These are phyloP conservation scores for Sebastes reedi DNA, from an alignment of 2,797 vertebrate species.

Conservation along the genomic window DNA sequence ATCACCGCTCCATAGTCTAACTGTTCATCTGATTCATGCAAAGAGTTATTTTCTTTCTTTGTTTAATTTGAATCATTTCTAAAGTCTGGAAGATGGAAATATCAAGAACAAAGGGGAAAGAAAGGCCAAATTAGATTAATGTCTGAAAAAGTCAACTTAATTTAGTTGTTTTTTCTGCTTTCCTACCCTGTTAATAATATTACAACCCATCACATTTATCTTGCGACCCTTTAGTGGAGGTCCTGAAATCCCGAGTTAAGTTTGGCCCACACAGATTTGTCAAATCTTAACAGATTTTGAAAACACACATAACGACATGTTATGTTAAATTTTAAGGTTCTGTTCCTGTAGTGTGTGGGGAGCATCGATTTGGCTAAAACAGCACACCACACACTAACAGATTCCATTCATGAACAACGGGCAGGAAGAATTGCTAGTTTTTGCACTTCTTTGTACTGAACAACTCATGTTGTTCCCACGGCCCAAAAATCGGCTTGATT, in stretches of 20 bases:
- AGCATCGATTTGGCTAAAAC: too few relatives aligned
- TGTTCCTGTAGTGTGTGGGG: too few relatives aligned
- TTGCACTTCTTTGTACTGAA: neutral
- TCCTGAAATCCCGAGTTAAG: neutral
- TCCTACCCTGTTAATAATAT: neutral
- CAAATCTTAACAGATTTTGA: neutral
- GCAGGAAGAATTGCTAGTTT: neutral
- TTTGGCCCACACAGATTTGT: too few relatives aligned
- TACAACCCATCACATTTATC: neutral
- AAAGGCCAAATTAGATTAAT: neutral
- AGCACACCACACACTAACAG: too few relatives aligned
- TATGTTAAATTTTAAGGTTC: neutral
- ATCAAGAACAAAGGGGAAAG: neutral
- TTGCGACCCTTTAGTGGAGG: neutral
- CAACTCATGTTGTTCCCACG: neutral
- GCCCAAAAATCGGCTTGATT: neutral
- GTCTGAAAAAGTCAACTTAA: neutral
- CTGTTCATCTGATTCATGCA: neutral
- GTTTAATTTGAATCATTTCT: neutral
- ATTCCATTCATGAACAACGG: neutral
- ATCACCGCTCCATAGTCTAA: neutral
- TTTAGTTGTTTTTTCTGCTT: neutral
- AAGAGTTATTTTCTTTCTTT: neutral
- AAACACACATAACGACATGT: neutral
- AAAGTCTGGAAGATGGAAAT: neutral